These are phyloP conservation scores for Branchipolynoe longqiensis DNA, from an alignment of 2,888 invertebrate genomes.

Conservation along the genomic window DNA sequence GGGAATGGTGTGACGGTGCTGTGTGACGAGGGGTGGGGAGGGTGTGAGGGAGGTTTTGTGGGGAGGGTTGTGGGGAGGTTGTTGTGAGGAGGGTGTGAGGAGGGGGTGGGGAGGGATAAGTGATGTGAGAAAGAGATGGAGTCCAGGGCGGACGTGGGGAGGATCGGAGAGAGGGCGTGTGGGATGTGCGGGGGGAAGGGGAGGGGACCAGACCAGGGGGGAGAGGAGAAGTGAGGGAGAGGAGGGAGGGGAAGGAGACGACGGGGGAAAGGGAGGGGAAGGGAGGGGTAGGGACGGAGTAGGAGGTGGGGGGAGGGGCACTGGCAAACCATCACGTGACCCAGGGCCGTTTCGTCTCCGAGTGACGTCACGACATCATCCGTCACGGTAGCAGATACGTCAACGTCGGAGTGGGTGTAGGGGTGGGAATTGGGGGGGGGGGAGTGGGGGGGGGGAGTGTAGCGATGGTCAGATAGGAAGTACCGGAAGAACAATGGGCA, in stretches of 20 bases:
- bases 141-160: too few relatives aligned
- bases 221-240: too few relatives aligned
- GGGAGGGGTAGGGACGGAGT: not conserved
- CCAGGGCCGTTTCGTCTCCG: conserved; percentile 1
- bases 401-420: conserved; percentile 16
- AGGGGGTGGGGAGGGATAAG: too few relatives aligned
- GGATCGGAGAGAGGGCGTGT: too few relatives aligned
- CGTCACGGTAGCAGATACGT: conserved; percentile 33
- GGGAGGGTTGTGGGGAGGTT: too few relatives aligned
- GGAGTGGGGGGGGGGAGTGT: too few relatives aligned
- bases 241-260: too few relatives aligned
- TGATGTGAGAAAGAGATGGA: too few relatives aligned
- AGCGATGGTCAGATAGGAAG: conserved; percentile 50
- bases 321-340: conserved; percentile 26
- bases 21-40: not conserved
- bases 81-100: too few relatives aligned
- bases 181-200: not conserved
- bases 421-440: too few relatives aligned
- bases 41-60: too few relatives aligned
- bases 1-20: not conserved
- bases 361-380: conserved; percentile 33
- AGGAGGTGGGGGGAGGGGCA: not conserved
- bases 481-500: conserved; percentile 35
- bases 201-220: too few relatives aligned
- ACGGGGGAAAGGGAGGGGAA: not conserved